Evolutionary conservation across 1,140 invertebrate genomes (phyloP).

Genomic region (Drosophila virilis): DNA sequence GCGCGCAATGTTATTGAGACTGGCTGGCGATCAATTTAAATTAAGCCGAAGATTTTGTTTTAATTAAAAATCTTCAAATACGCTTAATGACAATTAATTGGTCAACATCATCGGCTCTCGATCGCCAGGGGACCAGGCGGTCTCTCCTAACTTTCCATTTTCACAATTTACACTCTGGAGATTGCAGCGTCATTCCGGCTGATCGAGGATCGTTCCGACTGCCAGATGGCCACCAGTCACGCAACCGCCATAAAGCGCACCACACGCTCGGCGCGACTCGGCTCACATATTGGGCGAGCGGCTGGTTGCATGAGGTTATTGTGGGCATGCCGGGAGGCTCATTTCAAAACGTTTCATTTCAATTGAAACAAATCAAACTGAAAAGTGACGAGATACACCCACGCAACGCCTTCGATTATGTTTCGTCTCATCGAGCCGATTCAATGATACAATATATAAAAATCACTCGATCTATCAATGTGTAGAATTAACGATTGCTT

Average conservation of each 20-base stretch:
- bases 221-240: slow-evolving; percentile 72
- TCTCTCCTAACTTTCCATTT: slow-evolving; percentile 27
- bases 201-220: slow-evolving; percentile 28
- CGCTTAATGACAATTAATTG: slow-evolving; percentile 82
- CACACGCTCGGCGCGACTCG: slow-evolving; percentile 8
- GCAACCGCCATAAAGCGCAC: slow-evolving; percentile 68
- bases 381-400: slow-evolving; percentile 48
- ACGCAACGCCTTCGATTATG: slow-evolving; percentile 41
- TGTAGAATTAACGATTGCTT: slow-evolving; percentile 12
- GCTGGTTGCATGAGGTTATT: slow-evolving; percentile 34
- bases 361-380: slow-evolving; percentile 74
- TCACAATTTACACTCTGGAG: slow-evolving; percentile 33
- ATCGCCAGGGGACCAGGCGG: slow-evolving; percentile 27
- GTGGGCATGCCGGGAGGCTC: slow-evolving; percentile 42
- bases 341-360: slow-evolving; percentile 56
- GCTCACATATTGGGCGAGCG: neutral
- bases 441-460: slow-evolving; percentile 18
- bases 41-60: slow-evolving; percentile 80
- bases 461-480: slow-evolving; percentile 27
- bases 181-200: slow-evolving; percentile 34
- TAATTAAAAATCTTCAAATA: slow-evolving; percentile 83
- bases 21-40: slow-evolving; percentile 74
- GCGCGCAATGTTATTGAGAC: slow-evolving; percentile 60
- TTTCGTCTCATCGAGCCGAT: neutral
- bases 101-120: slow-evolving; percentile 64